Percentiles rank a stretch among this genome's conserved stretches.
phyloP scores from a whole-genome alignment of 2,113 vertebrate genomes.

The Irena cyanogastra region DNA sequence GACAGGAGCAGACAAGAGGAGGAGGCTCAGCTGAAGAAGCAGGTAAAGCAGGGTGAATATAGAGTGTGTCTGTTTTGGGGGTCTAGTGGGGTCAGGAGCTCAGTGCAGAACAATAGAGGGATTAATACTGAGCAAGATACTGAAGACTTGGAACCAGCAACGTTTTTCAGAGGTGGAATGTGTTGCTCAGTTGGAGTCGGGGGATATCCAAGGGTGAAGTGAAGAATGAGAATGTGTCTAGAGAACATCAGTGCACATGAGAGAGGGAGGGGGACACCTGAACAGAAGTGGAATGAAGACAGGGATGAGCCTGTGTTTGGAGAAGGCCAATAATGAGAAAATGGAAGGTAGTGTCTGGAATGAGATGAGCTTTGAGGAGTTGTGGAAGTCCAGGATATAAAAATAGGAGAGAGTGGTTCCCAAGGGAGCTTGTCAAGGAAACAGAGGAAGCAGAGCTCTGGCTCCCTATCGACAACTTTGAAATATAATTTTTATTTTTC shows the following conservation, averaged over 20 bases:
- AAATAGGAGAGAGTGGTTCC: background rate
- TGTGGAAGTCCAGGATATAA: background rate
- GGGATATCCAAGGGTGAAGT: background rate
- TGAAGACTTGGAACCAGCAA: background rate
- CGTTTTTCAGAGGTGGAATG: background rate
- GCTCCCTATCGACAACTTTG: background rate
- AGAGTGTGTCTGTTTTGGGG: background rate
- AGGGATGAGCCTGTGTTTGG: background rate
- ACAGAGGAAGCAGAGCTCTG: background rate
- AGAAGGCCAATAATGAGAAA: background rate
- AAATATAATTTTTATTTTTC: background rate
- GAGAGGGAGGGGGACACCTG: background rate
- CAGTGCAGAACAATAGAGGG: background rate
- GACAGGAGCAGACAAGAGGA: background rate
- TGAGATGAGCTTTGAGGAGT: background rate
- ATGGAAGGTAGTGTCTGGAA: background rate
- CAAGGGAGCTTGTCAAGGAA: background rate
- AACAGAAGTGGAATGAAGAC: background rate
- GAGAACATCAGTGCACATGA: background rate
- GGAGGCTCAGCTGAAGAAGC: background rate
- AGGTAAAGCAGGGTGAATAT: background rate
- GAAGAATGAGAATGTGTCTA: background rate
- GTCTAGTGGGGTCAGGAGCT: background rate
- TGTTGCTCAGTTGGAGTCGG: fast-evolving
- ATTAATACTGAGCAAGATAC: background rate